phyloP scores from a whole-genome alignment of 2,888 invertebrate genomes.

The Apodemia mormo region DNA sequence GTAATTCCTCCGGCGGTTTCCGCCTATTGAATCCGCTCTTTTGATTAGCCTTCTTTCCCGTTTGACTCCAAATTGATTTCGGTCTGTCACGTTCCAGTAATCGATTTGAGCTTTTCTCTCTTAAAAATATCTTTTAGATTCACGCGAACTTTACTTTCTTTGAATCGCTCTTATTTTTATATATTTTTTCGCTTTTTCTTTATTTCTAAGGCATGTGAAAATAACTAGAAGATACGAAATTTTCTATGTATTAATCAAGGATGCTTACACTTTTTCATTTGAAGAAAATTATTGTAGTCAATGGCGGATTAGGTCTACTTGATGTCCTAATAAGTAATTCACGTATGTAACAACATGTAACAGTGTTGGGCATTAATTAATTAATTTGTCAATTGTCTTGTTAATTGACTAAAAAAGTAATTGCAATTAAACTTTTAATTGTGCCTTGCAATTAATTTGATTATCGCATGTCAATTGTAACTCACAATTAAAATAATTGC shows the following conservation, averaged over 20 bases:
- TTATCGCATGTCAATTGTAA: too few species aligned
- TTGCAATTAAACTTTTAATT: too few species aligned
- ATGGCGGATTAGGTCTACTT: too few species aligned
- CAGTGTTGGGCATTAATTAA: too few species aligned
- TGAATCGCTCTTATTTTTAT: conserved; percentile 13
- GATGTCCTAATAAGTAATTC: too few species aligned
- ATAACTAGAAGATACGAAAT: neutral
- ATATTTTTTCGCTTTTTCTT: neutral
- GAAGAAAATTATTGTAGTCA: too few species aligned
- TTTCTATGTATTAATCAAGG: neutral
- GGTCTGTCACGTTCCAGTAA: conserved; percentile 61
- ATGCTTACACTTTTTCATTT: too few species aligned
- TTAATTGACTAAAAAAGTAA: too few species aligned
- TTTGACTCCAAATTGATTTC: conserved; percentile 68
- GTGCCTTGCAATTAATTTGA: too few species aligned
- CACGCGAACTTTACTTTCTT: conserved; percentile 13
- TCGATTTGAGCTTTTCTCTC: conserved; percentile 58
- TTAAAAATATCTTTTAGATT: conserved; percentile 41
- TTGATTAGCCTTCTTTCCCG: conserved; percentile 79
- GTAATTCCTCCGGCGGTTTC: conserved; percentile 66
- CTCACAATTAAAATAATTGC: too few species aligned
- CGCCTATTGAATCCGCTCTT: conserved; percentile 76
- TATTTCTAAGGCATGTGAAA: neutral
- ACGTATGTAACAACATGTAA: too few species aligned
- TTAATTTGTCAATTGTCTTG: too few species aligned